Evolutionary conservation across 1,140 invertebrate genomes (phyloP), one percentile per base, ranked within the genome.

Genomic region (Patella vulgata): DNA sequence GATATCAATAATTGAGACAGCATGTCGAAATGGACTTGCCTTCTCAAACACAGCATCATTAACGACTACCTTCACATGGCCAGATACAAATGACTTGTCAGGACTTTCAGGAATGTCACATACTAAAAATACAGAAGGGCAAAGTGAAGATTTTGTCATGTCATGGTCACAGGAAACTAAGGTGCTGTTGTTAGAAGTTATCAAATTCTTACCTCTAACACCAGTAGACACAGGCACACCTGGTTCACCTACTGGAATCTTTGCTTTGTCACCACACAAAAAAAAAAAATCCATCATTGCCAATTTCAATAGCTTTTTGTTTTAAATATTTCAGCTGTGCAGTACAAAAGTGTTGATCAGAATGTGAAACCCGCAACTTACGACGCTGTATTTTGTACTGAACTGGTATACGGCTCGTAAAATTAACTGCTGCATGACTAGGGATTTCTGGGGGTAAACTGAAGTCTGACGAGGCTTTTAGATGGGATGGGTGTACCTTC

Each of bases 361-460:
- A 23, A 58, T 71, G 64, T 12, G 28, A 4, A 3, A 53, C 14
- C 25, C 60, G 8, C 1, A 71, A 30, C 30, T 67, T 60, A 3
- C 64, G 43, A 3, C 60, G 6, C 44, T 67, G 68, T 31, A 71
- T 71, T 50, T 71, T 71, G 36, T 71, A 67, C 46, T 71, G 68
- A 0, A 64, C 60, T 23, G 36, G 4, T 0, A 67, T 28, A n/a
- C n/a, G n/a, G n/a, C n/a, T n/a, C n/a, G n/a, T n/a, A n/a, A n/a
- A n/a, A n/a, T n/a, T n/a, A n/a, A n/a, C n/a, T n/a, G n/a, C n/a
- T n/a, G n/a, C n/a, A n/a, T n/a, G n/a, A n/a, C n/a, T n/a, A n/a
- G n/a, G n/a, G n/a, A n/a, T n/a, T n/a, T n/a, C n/a, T n/a, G n/a
- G n/a, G n/a, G n/a, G n/a, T n/a, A n/a, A n/a, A n/a, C n/a, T n/a